A percentile compares a stretch with the other conserved stretches of the same genome.
phyloP scores from a whole-genome alignment of 2,888 invertebrate species.

The Apotomis capreana region DNA sequence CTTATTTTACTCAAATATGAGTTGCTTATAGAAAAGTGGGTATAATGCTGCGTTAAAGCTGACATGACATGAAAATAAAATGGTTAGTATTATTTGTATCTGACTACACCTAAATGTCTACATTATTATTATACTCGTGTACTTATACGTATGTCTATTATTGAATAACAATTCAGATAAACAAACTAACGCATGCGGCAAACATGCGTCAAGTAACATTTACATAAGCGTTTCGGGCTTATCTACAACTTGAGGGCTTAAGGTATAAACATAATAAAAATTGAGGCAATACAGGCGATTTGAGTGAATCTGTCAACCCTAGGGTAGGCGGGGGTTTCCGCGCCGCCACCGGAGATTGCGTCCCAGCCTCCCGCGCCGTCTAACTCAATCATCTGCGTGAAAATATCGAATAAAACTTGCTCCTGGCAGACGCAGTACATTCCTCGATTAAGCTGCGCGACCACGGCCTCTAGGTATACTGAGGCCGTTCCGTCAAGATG shows the following conservation, averaged over 20 bases:
- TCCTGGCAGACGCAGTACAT: conserved; percentile 54
- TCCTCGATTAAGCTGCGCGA: too few relatives aligned
- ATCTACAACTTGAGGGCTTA: neutral
- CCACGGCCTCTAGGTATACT: too few relatives aligned
- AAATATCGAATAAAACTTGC: conserved; percentile 77
- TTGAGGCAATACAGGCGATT: conserved; percentile 10
- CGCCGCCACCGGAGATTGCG: conserved; percentile 77
- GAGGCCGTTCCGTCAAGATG: too few relatives aligned
- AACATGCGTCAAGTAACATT: neutral
- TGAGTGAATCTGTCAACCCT: conserved; percentile 31
- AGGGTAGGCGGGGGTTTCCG: conserved; percentile 53
- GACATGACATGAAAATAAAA: too few relatives aligned
- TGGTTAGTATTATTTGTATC: too few relatives aligned
- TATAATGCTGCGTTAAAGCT: too few relatives aligned
- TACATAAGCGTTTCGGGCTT: neutral
- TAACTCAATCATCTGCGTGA: conserved; percentile 79
- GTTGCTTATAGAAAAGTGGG: too few relatives aligned
- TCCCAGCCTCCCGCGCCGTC: conserved; percentile 75
- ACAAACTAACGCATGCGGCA: neutral
- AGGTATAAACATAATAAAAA: conserved; percentile 16
- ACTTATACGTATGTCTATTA: too few relatives aligned
- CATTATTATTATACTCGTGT: neutral
- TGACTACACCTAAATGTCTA: neutral
- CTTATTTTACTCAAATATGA: too few relatives aligned
- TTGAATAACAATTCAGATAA: neutral